A percentile compares a stretch with the other conserved stretches of the same genome.
Conservation (phyloP, 2,888 invertebrate genomes). For the Chromoteleia sp. region DNA sequence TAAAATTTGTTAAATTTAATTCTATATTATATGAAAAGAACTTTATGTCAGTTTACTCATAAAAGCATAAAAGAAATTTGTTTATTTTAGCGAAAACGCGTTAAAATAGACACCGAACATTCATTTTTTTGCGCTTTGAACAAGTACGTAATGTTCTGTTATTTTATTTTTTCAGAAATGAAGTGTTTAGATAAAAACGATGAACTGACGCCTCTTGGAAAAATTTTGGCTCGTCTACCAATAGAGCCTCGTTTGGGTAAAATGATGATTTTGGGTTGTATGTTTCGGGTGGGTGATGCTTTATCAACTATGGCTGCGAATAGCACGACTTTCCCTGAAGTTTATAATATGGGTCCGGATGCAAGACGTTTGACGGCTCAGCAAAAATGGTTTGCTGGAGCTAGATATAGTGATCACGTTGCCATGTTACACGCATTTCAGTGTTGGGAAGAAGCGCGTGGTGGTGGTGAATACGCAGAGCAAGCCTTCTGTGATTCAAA, state of each 20-base stretch:
- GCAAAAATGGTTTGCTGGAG: conserved; percentile 94
- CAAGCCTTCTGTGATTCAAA: conserved; percentile 95
- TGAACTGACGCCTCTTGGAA: conserved; percentile 96
- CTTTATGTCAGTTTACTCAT: too few relatives aligned
- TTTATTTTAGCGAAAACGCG: too few relatives aligned
- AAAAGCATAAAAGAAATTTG: too few relatives aligned
- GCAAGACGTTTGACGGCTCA: conserved; percentile 91
- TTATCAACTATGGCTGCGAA: conserved; percentile 97
- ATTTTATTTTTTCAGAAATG: conserved; percentile 94
- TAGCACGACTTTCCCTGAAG: conserved; percentile 97
- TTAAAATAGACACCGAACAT: too few relatives aligned
- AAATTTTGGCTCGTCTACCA: conserved; percentile 96
- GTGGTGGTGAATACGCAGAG: conserved; percentile 91
- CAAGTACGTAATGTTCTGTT: too few relatives aligned
- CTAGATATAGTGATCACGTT: conserved; percentile 96
- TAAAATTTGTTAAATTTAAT: too few relatives aligned
- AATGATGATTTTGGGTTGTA: conserved; percentile 97
- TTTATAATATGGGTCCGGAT: conserved; percentile 93
- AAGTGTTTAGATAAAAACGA: conserved; percentile 95
- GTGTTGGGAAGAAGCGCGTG: conserved; percentile 90
- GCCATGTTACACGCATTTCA: conserved; percentile 97
- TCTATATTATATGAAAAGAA: too few relatives aligned
- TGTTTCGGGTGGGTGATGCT: conserved; percentile 95
- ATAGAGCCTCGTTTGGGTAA: conserved; percentile 98
- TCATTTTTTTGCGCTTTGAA: too few relatives aligned